A percentile compares a stretch with the other conserved stretches of the same genome.
These are phyloP conservation scores for Eugnorisma glareosa DNA, from an alignment of 2,888 invertebrate genomes.

Conservation along the genomic window DNA sequence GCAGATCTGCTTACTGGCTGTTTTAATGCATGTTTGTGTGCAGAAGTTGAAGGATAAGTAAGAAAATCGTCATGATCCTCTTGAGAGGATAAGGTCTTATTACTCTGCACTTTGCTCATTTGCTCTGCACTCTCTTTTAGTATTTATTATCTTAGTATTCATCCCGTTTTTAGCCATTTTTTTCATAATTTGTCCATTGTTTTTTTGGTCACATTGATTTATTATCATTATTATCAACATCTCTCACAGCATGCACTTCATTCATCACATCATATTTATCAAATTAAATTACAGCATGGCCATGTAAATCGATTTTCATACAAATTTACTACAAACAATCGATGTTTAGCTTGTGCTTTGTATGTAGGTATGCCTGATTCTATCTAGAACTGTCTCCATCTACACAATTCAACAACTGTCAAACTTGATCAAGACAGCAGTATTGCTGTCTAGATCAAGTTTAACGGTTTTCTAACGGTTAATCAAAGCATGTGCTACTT, in stretches of 20 bases:
- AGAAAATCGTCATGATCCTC: neutral
- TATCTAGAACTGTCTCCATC: neutral
- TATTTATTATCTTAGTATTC: neutral
- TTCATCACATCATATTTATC: neutral
- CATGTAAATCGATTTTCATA: neutral
- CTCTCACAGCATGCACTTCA: neutral
- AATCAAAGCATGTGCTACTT: neutral
- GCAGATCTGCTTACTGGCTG: constrained; percentile 4
- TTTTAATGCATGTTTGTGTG: constrained; percentile 6
- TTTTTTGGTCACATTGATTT: neutral
- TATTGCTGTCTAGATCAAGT: no score
- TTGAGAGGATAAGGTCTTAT: neutral
- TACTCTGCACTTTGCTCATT: neutral
- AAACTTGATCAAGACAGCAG: neutral
- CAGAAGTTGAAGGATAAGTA: neutral
- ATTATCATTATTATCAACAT: neutral
- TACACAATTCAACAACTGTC: neutral
- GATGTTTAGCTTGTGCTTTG: neutral
- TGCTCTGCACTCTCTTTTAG: neutral
- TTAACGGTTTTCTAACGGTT: no score
- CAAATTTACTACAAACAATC: neutral
- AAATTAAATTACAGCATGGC: neutral
- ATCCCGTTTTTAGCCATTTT: neutral
- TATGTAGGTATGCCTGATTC: neutral
- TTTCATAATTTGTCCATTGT: neutral